Conservation (phyloP, 2,888 invertebrate genomes). For the Cosmia pyralina region DNA sequence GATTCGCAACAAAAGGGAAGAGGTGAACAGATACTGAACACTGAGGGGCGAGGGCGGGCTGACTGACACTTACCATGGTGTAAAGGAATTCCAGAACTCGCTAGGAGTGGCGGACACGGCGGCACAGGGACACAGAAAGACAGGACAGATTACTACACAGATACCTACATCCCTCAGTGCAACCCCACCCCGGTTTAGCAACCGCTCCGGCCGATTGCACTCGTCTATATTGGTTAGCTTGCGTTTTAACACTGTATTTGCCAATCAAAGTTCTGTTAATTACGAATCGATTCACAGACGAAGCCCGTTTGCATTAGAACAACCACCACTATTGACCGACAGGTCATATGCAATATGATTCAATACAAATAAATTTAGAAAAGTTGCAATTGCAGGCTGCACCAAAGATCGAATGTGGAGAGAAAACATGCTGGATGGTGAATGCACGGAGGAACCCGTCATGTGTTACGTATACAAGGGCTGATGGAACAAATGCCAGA, state of each 20-base stretch:
- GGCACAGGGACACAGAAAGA: slow-evolving; percentile 93
- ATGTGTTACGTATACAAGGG: slow-evolving; percentile 76
- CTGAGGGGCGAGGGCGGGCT: slow-evolving; percentile 91
- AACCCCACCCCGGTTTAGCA: slow-evolving; percentile 89
- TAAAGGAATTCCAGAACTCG: slow-evolving; percentile 99
- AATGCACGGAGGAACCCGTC: slow-evolving; percentile 78
- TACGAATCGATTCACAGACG: slow-evolving; percentile 75
- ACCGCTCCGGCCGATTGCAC: slow-evolving; percentile 85
- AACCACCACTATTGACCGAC: slow-evolving; percentile 80
- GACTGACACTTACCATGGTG: slow-evolving; percentile 98
- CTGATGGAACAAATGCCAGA: slow-evolving; percentile 87
- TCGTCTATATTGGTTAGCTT: slow-evolving; percentile 89
- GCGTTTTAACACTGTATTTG: slow-evolving; percentile 88
- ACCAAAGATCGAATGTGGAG: slow-evolving; percentile 78
- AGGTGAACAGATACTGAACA: slow-evolving; percentile 90
- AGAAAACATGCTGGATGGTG: slow-evolving; percentile 82
- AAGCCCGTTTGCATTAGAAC: slow-evolving; percentile 90
- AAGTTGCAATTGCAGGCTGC: slow-evolving; percentile 75
- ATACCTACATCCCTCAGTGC: slow-evolving; percentile 91
- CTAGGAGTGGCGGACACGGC: slow-evolving; percentile 94
- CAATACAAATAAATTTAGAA: slow-evolving; percentile 58
- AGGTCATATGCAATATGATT: slow-evolving; percentile 50
- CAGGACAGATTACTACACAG: slow-evolving; percentile 91
- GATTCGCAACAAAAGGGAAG: slow-evolving; percentile 90
- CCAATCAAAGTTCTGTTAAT: slow-evolving; percentile 71